Evolutionary conservation across 2,113 vertebrate species (phyloP), one percentile per base, ranked within the genome.

Genomic region (Paradisaea rubra): DNA sequence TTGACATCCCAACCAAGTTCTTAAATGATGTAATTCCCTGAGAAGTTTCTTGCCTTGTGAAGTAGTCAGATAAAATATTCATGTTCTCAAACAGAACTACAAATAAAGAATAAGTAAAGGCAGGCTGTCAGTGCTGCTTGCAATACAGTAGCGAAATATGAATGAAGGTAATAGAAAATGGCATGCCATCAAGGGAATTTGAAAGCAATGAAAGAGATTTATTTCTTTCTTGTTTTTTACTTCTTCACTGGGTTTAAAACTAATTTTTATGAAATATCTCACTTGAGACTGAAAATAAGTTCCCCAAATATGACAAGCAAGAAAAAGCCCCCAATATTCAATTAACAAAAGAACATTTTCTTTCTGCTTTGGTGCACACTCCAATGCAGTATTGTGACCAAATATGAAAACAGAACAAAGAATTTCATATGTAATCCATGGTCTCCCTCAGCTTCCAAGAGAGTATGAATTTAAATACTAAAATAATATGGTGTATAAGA

Each of bases 101-200:
- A 95, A 93, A 96, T 95, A 97, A 97, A 98, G 94, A 76, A 61
- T 31, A 76, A 65, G 54, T 47, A 91, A 96, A 91, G 79, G 81
- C 72, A 92, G 79, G 85, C 69, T 95, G 74, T 89, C 68, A 94
- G 82, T 66, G 30, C 63, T 30, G 5, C 69, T 95, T 86, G 86
- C 81, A 96, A 86, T 82, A 96, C 21, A 11, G 74, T 72, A 90
- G 87, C 65, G 59, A 96, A 96, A 97, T 80, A 60, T 86, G 94
- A 97, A 89, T 89, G 92, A 92, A 91, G 74, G 11, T 30, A 78
- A 76, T 7, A 56, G 54, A 56, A 50, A 63, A 42, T 81, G 73
- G 70, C 74, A 65, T n/a, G 87, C 72, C 86, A 93, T 35, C 77
- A 94, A 86, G 93, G 74, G 82, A 94, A 88, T 96, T 91, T 65